Conservation (phyloP, 1,140 invertebrate genomes). For the Chymomyza costata region DNA sequence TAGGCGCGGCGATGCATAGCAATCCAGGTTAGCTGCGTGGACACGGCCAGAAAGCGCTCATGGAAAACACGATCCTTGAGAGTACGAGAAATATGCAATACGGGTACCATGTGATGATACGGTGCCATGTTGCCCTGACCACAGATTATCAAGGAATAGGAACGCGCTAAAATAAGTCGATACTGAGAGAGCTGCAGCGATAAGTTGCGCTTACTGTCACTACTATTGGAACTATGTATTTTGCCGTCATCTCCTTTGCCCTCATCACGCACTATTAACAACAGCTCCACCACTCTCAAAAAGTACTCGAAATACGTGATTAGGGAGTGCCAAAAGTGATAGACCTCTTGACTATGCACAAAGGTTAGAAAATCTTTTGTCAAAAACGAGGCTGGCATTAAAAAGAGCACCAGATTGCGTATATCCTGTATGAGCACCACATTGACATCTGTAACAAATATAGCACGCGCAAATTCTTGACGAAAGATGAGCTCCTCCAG, state of each 20-base stretch:
- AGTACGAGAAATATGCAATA: constrained; percentile 21
- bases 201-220: constrained; percentile 16
- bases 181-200: constrained; percentile 22
- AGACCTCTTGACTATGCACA: constrained; percentile 9
- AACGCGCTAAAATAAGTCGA: constrained; percentile 24
- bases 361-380: constrained; percentile 23
- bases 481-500: constrained; percentile 31
- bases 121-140: constrained; percentile 14
- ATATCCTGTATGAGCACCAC: constrained; percentile 26
- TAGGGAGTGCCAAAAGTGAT: constrained; percentile 21
- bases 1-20: constrained; percentile 22
- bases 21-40: constrained; percentile 28
- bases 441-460: constrained; percentile 14
- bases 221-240: constrained; percentile 24
- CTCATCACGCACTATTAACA: constrained; percentile 31
- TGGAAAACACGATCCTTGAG: constrained; percentile 23
- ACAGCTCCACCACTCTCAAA: constrained; percentile 30
- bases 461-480: constrained; percentile 18
- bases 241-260: constrained; percentile 11
- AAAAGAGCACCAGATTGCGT: constrained; percentile 28
- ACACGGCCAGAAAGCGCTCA: constrained; percentile 19
- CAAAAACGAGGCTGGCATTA: constrained; percentile 17
- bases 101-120: constrained; percentile 23
- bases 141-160: constrained; percentile 24
- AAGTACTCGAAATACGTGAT: constrained; percentile 40